These are phyloP conservation scores for Bufo gargarizans DNA, from an alignment of 2,113 vertebrate species.

Conservation along the genomic window DNA sequence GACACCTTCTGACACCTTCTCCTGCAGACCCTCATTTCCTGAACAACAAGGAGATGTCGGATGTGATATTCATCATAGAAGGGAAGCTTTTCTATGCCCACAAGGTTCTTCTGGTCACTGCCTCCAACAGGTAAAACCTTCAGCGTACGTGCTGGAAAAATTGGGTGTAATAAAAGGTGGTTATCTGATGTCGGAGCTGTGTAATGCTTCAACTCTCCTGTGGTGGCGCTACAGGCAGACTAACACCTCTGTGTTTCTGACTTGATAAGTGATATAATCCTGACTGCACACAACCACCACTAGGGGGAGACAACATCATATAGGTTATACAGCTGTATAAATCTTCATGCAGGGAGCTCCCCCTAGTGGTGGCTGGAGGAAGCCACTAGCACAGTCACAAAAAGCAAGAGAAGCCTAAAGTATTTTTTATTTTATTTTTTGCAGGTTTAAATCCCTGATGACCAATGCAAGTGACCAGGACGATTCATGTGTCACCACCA, in stretches of 20 bases:
- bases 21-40: slow-evolving; percentile 91
- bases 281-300: background rate
- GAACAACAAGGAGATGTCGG: slow-evolving; percentile 97
- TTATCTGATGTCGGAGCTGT: background rate
- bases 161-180: no score
- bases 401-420: background rate
- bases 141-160: no score
- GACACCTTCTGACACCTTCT: background rate
- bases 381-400: background rate
- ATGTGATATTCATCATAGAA: slow-evolving; percentile 93
- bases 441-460: slow-evolving; percentile 91
- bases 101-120: slow-evolving; percentile 93
- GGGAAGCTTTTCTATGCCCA: slow-evolving; percentile 96
- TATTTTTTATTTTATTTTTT: background rate
- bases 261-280: no score
- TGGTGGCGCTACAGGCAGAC: background rate
- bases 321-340: background rate
- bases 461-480: slow-evolving; percentile 78
- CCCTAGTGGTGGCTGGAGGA: background rate
- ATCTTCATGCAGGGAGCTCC: background rate
- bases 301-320: background rate
- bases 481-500: slow-evolving; percentile 76
- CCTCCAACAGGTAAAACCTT: slow-evolving; percentile 86
- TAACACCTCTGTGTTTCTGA: no score
- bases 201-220: background rate